phyloP scores from a whole-genome alignment of 2,113 vertebrate species.

The Camelus dromedarius region DNA sequence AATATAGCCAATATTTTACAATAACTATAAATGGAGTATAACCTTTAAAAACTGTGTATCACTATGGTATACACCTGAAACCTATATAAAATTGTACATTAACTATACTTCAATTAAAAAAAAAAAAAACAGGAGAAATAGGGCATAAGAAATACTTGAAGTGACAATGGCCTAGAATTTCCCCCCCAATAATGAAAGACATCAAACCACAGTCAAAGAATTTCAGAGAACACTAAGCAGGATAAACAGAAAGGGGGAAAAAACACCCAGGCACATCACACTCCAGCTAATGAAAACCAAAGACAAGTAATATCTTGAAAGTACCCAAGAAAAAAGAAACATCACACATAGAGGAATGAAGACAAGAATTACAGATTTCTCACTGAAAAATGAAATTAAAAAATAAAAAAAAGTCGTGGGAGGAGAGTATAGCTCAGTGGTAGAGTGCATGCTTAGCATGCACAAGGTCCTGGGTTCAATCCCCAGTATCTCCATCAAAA shows the following conservation, averaged over 20 bases:
- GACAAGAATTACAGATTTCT: neutral
- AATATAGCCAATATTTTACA: too few relatives aligned
- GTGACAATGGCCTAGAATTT: neutral
- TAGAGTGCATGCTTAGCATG: too few relatives aligned
- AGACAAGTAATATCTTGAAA: constrained; percentile 27
- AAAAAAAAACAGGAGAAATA: neutral
- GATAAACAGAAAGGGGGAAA: neutral
- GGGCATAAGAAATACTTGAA: constrained; percentile 34
- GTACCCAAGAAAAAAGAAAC: neutral
- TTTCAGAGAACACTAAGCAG: neutral
- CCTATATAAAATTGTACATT: neutral
- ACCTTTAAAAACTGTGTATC: neutral
- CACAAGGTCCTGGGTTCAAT: too few relatives aligned
- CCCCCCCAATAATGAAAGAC: neutral
- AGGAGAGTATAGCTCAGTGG: too few relatives aligned
- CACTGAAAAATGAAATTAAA: neutral
- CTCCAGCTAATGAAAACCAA: constrained; percentile 16
- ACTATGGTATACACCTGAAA: neutral
- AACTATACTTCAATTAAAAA: neutral
- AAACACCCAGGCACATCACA: neutral
- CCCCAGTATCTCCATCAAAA: too few relatives aligned
- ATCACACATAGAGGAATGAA: neutral
- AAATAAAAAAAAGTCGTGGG: too few relatives aligned
- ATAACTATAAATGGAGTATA: too few relatives aligned
- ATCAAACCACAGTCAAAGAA: neutral